Percentiles rank a stretch among this genome's conserved stretches.
phyloP scores from a whole-genome alignment of 2,888 invertebrate species.

The Saturnia japonica region DNA sequence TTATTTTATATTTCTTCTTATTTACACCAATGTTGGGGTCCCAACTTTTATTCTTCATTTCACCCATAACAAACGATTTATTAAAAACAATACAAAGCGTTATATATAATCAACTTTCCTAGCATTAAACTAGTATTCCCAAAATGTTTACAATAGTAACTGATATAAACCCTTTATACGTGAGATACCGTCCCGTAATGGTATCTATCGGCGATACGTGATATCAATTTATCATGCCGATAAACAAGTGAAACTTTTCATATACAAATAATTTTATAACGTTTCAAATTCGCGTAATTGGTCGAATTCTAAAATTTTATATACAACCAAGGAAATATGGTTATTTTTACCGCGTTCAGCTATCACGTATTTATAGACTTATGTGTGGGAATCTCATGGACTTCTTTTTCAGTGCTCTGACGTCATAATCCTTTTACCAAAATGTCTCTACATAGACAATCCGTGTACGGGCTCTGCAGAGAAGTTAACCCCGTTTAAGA shows the following conservation, averaged over 20 bases:
- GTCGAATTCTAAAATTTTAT: constrained; percentile 8
- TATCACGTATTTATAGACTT: constrained; percentile 14
- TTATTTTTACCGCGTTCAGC: constrained; percentile 15
- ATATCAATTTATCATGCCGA: constrained; percentile 47
- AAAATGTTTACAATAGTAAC: constrained; percentile 17
- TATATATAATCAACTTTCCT: constrained; percentile 11
- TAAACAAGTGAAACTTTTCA: constrained; percentile 31
- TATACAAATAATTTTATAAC: constrained; percentile 22
- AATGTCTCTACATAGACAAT: background rate
- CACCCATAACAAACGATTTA: constrained; percentile 45
- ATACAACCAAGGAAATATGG: background rate
- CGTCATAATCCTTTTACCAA: background rate
- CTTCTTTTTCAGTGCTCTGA: background rate
- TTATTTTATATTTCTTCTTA: constrained; percentile 38
- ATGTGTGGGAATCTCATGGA: background rate
- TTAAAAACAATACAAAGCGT: constrained; percentile 24
- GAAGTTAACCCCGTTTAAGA: too few species aligned
- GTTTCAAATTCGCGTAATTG: constrained; percentile 24
- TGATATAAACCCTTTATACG: constrained; percentile 22
- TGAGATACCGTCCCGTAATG: constrained; percentile 26
- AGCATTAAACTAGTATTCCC: constrained; percentile 25
- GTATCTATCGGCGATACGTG: constrained; percentile 35
- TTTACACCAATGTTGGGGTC: constrained; percentile 35
- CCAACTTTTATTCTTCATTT: constrained; percentile 37
- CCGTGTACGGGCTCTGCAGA: too few species aligned